Base-by-base conservation (phyloP, 2,888 invertebrate species). In the Callinectes sapidus region DNA sequence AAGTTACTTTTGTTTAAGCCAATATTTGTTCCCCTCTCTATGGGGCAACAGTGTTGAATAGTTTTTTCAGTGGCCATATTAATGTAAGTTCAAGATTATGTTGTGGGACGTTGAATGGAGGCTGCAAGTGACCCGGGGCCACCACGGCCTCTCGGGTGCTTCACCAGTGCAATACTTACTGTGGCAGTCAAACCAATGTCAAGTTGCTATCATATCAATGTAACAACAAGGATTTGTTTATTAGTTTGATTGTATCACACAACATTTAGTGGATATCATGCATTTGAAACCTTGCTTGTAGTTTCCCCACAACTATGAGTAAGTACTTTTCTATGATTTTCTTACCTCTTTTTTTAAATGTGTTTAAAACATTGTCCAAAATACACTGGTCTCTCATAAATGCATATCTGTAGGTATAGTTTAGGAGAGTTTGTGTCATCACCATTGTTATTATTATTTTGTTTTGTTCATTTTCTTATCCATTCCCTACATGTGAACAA, bases 61-160 rank as follows among this genome's bases (percentile, higher is more conserved):
- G 71, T 54, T 93, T 93, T 93, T 88, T 93, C 91, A 93, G 92
- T 93, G 92, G 92, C 92, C 92, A 93, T 93, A 93, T 93, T 93
- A 93, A 93, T 93, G 87, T 93, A 91, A 93, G 92, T 91, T 90
- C 85, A 90, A 90, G 89, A 93, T 71, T 77, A 48, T 85, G 71
- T 77, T 54, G 90, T 86, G 92, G 91, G 61, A 66, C 55, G 55
- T 87, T 89, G 86, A 90, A 28, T 61, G 42, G 85, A 85, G 85
- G 54, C 86, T 42, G 81, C 71, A 66, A 87, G 87, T 87, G 89
- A 85, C 39, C 85, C 28, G 81, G 90, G 88, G 90, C 28, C 89
- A 39, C 28, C 89, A 39, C 39, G 32, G 61, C 90, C 23, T 66
- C 54, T 48, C 90, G 61, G 90, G 54, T 32, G 89, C 88, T 93